Evolutionary conservation across 2,888 invertebrate species (phyloP).

Genomic region (Xanthia icteritia): DNA sequence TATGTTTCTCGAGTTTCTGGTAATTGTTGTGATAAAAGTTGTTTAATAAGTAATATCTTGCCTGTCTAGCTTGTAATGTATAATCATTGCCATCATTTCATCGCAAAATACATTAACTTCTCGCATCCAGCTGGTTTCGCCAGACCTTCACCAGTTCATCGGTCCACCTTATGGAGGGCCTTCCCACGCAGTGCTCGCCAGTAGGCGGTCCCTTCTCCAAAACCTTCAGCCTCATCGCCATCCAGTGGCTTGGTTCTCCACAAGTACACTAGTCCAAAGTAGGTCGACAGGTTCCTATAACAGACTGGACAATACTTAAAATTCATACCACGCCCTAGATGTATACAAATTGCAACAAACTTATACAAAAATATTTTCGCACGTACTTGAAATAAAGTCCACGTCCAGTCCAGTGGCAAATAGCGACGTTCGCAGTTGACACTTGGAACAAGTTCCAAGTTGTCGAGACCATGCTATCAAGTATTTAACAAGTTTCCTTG

Average conservation of each 20-base stretch:
- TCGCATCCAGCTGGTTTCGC: neutral
- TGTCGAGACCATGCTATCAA: conserved; percentile 67
- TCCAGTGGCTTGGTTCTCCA: neutral
- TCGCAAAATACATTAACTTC: neutral
- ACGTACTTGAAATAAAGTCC: conserved; percentile 63
- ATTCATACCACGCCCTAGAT: conserved; percentile 28
- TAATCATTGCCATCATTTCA: neutral
- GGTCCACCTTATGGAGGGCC: too few relatives aligned
- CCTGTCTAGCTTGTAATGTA: neutral
- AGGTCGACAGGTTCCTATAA: neutral
- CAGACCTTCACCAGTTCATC: too few relatives aligned
- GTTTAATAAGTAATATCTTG: neutral
- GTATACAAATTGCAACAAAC: conserved; percentile 56
- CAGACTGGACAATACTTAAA: conserved; percentile 17
- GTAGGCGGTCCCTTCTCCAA: neutral
- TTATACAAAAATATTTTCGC: conserved; percentile 51
- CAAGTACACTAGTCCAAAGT: neutral
- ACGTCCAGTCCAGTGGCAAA: conserved; percentile 57
- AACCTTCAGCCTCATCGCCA: neutral
- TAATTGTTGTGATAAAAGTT: neutral
- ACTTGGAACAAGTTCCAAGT: conserved; percentile 63
- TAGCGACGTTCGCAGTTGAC: conserved; percentile 61
- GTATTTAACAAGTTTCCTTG: conserved; percentile 75
- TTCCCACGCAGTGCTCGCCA: too few relatives aligned
- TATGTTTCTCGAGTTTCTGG: neutral